phyloP scores from a whole-genome alignment of 2,797 vertebrate species.

The Ispidina picta region DNA sequence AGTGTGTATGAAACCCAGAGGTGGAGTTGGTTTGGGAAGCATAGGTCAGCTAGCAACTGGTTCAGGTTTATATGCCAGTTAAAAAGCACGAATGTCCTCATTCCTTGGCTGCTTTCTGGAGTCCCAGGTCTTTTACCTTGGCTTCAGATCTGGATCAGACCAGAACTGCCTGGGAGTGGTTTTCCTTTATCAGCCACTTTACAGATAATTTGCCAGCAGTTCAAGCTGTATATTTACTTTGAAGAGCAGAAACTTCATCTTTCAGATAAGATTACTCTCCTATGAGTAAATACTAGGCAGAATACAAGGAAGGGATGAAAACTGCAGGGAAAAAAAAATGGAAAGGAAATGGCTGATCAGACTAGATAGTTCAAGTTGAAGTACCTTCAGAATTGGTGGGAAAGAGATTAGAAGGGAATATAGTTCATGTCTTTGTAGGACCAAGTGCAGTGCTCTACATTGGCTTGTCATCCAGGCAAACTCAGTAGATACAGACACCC shows the following conservation, averaged over 20 bases:
- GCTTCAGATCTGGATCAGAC: slow-evolving; percentile 27
- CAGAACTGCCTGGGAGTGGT: slow-evolving; percentile 26
- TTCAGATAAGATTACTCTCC: slow-evolving; percentile 44
- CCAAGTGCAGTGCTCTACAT: background rate
- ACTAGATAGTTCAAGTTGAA: slow-evolving; percentile 24
- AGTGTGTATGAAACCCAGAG: background rate
- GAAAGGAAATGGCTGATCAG: slow-evolving; percentile 37
- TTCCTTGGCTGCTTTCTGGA: slow-evolving; percentile 39
- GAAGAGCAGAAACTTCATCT: slow-evolving; percentile 27
- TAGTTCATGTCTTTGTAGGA: background rate
- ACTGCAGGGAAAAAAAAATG: background rate
- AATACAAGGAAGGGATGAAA: background rate
- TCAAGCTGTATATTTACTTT: background rate
- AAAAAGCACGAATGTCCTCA: background rate
- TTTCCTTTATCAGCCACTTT: slow-evolving; percentile 44
- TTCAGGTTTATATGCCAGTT: background rate
- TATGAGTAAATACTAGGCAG: background rate
- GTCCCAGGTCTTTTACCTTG: slow-evolving; percentile 3
- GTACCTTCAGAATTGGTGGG: background rate
- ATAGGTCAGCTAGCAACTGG: background rate
- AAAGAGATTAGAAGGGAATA: background rate
- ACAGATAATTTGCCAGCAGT: slow-evolving; percentile 25
- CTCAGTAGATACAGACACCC: background rate
- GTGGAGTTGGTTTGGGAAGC: background rate
- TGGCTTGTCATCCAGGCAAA: background rate